Conservation (phyloP, 2,888 invertebrate species). For the Drosophila fulvimacula region DNA sequence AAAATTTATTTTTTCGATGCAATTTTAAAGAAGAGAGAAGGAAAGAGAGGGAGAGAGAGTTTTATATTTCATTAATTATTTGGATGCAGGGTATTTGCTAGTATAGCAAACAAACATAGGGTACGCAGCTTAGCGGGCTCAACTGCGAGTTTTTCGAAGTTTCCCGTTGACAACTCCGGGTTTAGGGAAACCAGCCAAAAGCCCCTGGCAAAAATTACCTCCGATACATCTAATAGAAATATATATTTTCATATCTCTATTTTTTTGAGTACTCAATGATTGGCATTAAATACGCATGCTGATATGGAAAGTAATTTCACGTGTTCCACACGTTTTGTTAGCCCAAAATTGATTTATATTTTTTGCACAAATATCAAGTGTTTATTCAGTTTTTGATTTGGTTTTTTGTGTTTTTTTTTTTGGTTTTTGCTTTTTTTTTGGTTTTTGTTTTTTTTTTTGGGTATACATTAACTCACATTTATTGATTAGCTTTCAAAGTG, state of each 20-base stretch:
- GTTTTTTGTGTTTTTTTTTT: background rate
- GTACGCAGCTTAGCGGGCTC: background rate
- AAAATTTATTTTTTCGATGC: background rate
- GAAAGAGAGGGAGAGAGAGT: no score
- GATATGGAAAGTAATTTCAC: slow-evolving; percentile 34
- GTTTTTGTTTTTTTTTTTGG: slow-evolving; percentile 12
- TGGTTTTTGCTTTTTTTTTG: slow-evolving; percentile 6
- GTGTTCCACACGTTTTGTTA: slow-evolving; percentile 60
- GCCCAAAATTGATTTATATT: slow-evolving; percentile 15
- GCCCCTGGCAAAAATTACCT: background rate
- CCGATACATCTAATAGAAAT: background rate
- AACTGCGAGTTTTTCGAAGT: background rate
- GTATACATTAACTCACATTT: slow-evolving; percentile 68
- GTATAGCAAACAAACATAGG: background rate
- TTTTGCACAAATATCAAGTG: slow-evolving; percentile 57
- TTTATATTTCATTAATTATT: background rate
- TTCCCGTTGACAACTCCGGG: background rate
- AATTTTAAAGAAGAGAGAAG: background rate
- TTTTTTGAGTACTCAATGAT: slow-evolving; percentile 25
- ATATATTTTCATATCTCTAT: background rate
- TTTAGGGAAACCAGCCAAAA: background rate
- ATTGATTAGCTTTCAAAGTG: slow-evolving; percentile 49
- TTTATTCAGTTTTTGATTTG: slow-evolving; percentile 34
- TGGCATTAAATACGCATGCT: slow-evolving; percentile 5
- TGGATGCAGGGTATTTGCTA: background rate